Evolutionary conservation across 30 jellyfish, hydroid and myxozoan genomes (phyloP).

Genomic region (Hydra vulgaris): DNA sequence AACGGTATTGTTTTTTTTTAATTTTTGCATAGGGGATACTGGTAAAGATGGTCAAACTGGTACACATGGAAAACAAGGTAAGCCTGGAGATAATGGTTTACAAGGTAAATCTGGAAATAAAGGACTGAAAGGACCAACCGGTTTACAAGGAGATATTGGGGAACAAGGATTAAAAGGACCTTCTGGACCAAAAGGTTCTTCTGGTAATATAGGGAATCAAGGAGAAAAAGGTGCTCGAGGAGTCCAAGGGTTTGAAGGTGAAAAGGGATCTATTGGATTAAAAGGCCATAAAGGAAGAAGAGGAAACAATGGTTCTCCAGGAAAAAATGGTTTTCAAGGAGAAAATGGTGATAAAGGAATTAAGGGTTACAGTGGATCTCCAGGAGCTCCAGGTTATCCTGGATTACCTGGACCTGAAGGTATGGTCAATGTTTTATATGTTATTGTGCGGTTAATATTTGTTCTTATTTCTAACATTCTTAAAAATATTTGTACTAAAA

Average conservation of each 20-base stretch:
- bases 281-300: constrained; percentile 1
- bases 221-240: not conserved
- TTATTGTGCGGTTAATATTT: no score
- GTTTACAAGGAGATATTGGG: not conserved
- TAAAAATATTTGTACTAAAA: no score
- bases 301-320: not conserved
- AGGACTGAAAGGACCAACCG: not conserved
- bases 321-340: not conserved
- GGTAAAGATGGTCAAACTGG: constrained; percentile 14
- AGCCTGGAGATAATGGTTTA: not conserved
- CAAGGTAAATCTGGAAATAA: not conserved
- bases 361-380: not conserved
- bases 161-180: constrained; percentile 12
- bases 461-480: no score
- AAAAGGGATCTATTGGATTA: not conserved
- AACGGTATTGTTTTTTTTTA: not conserved
- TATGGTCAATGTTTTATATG: no score
- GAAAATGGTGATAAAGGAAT: constrained; percentile 11
- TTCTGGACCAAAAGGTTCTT: not conserved
- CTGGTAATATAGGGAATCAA: not conserved
- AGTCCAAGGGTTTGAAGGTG: constrained; percentile 9
- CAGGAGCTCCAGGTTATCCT: constrained; percentile 5
- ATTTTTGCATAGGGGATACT: constrained; percentile 1
- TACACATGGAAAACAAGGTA: not conserved
- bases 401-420: not conserved